These are phyloP conservation scores for Diloba caeruleocephala DNA, from an alignment of 2,888 invertebrate genomes.

Conservation along the genomic window DNA sequence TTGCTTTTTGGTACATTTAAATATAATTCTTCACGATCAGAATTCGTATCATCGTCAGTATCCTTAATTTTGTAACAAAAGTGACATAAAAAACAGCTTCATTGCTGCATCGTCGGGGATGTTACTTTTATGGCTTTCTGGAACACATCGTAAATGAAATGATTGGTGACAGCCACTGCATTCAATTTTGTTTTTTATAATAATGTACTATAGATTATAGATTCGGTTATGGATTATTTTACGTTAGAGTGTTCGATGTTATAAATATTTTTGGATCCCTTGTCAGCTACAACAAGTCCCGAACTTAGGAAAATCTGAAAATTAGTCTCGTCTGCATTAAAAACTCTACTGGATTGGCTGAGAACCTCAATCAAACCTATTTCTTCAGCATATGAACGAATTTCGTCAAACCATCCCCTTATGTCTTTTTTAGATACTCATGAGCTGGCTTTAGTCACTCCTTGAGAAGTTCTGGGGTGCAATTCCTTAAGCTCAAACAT, in stretches of 20 bases:
- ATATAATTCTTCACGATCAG: background rate
- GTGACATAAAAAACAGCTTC: too few relatives aligned
- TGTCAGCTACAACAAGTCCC: background rate
- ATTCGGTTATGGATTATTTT: background rate
- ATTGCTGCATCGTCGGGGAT: background rate
- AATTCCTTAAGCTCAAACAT: too few relatives aligned
- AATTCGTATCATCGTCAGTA: background rate
- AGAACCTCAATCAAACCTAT: conserved; percentile 2
- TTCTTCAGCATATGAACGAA: too few relatives aligned
- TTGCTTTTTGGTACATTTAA: background rate
- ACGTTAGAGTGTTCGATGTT: conserved; percentile 4
- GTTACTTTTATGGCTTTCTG: background rate
- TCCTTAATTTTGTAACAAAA: background rate
- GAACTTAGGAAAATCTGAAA: background rate
- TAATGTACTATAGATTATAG: background rate
- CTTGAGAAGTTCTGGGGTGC: too few relatives aligned
- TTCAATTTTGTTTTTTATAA: conserved; percentile 6
- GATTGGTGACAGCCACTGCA: background rate
- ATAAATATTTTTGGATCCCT: too few relatives aligned
- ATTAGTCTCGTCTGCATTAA: background rate
- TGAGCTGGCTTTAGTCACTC: too few relatives aligned
- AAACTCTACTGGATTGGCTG: background rate
- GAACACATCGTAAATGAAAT: background rate
- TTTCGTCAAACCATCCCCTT: too few relatives aligned
- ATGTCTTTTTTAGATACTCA: too few relatives aligned